Conservation (phyloP, 1,140 invertebrate species). For the Megalonaias nervosa region DNA sequence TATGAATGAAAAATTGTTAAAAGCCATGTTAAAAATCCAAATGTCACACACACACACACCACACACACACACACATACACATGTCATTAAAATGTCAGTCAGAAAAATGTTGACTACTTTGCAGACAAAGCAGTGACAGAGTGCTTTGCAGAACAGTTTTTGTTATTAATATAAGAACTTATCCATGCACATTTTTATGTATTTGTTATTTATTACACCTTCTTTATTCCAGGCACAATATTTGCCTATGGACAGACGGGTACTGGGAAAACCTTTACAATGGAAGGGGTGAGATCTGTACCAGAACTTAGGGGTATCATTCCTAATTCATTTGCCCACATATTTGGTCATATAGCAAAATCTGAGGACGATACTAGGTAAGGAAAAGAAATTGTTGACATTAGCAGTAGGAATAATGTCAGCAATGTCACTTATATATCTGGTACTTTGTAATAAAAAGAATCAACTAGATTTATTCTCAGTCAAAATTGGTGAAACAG, state of each 20-base stretch:
- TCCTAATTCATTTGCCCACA: slow-evolving; percentile 75
- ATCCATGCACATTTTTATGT: background rate
- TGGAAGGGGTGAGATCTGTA: slow-evolving; percentile 87
- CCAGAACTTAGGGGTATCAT: slow-evolving; percentile 74
- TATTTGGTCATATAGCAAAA: slow-evolving; percentile 77
- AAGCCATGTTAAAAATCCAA: no score
- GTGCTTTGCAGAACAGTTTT: no score
- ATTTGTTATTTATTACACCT: background rate
- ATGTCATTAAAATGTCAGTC: background rate
- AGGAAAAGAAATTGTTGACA: slow-evolving; percentile 61
- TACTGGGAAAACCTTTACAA: slow-evolving; percentile 98
- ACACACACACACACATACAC: no score
- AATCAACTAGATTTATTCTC: no score
- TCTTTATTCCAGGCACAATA: slow-evolving; percentile 81
- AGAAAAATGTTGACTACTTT: background rate
- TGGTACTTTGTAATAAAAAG: no score
- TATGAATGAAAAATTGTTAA: no score
- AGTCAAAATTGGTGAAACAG: no score
- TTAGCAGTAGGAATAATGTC: no score
- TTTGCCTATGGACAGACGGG: slow-evolving; percentile 99
- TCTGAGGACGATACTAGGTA: slow-evolving; percentile 86
- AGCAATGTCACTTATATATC: no score
- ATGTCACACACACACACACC: no score
- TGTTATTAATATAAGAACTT: no score
- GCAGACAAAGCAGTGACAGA: no score